A percentile compares a stretch with the other conserved stretches of the same genome.
Conservation (phyloP, 2,797 vertebrate genomes). For the Psittacula echo region DNA sequence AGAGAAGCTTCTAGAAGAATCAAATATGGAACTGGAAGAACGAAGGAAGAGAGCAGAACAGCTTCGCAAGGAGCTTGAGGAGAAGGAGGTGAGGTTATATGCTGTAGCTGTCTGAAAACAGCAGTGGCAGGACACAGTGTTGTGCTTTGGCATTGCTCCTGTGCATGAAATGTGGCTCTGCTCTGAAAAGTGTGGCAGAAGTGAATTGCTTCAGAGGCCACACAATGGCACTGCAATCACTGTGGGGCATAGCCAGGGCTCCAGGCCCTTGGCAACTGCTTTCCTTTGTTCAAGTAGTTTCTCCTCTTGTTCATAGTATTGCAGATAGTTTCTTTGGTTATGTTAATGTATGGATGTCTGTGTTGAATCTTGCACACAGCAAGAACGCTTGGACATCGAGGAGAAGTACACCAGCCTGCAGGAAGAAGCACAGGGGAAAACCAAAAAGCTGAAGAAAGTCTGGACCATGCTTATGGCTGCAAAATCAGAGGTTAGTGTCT, state of each 20-base stretch:
- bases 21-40: conserved; percentile 96
- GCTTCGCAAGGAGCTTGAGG: conserved; percentile 94
- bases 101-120: neutral
- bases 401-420: conserved; percentile 98
- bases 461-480: conserved; percentile 99
- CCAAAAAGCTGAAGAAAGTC: conserved; percentile 98
- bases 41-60: conserved; percentile 93
- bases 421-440: conserved; percentile 98
- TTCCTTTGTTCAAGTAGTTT: neutral
- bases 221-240: rapidly evolving
- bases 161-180: neutral
- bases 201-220: neutral
- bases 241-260: neutral
- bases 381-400: conserved; percentile 98
- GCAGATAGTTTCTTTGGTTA: neutral
- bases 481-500: conserved; percentile 90
- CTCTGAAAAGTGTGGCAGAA: neutral
- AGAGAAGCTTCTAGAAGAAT: conserved; percentile 96
- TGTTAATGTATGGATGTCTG: conserved; percentile 2
- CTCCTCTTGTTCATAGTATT: neutral
- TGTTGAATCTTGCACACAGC: conserved; percentile 78
- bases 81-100: conserved; percentile 89
- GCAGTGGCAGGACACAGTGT: neutral
- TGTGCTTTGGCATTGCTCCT: rapidly evolving
- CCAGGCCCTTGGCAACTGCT: neutral